A percentile compares a stretch with the other conserved stretches of the same genome.
These are phyloP conservation scores for Tringa solitaria DNA, from an alignment of 2,113 vertebrate species.

Conservation along the genomic window DNA sequence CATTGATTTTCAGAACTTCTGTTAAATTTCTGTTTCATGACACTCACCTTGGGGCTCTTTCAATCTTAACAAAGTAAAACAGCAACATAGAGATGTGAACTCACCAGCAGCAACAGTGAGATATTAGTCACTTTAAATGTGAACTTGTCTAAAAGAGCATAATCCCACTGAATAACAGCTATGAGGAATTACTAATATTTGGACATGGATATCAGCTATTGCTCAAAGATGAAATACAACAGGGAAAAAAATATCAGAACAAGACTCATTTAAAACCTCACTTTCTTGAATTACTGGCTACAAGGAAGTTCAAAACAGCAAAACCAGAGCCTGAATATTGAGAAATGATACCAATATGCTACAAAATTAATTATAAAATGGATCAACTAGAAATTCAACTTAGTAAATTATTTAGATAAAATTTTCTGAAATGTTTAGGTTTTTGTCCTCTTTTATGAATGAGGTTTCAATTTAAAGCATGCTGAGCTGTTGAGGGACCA, in stretches of 20 bases:
- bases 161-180: neutral
- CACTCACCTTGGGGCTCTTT: neutral
- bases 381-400: neutral
- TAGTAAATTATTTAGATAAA: neutral
- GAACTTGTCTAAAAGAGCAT: neutral
- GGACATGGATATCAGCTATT: neutral
- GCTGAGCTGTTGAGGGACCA: neutral
- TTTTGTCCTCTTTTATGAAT: neutral
- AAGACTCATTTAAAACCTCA: neutral
- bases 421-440: neutral
- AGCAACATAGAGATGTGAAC: neutral
- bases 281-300: neutral
- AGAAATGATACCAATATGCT: neutral
- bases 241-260: rapidly evolving
- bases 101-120: neutral
- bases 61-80: neutral
- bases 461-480: neutral
- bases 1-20: neutral
- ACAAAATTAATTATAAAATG: neutral
- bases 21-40: neutral
- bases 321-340: neutral
- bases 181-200: neutral
- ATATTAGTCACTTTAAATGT: neutral
- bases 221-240: neutral
- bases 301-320: neutral